Conservation (phyloP, 2,113 vertebrate genomes). For the Equus quagga region DNA sequence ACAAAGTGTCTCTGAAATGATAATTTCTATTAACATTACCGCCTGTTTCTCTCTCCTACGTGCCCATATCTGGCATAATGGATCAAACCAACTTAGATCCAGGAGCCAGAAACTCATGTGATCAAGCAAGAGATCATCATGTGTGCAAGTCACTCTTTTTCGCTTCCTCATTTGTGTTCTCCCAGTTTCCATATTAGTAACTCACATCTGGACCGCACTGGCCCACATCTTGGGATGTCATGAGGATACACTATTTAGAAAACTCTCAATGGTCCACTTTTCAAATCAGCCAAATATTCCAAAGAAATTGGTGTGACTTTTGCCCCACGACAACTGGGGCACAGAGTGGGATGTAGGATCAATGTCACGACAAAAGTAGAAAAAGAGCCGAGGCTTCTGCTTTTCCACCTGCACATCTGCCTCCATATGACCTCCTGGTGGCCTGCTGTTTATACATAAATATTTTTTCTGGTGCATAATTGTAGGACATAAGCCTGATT, state of each 20-base stretch:
- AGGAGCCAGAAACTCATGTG: neutral
- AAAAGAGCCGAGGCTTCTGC: neutral
- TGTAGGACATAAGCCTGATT: neutral
- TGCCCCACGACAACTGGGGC: neutral
- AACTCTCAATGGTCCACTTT: neutral
- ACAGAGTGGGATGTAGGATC: too few species aligned
- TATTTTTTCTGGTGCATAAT: neutral
- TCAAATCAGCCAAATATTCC: neutral
- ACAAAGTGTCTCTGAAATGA: neutral
- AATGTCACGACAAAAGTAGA: neutral
- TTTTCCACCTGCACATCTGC: neutral
- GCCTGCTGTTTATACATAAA: neutral
- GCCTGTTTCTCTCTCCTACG: neutral
- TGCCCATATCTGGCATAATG: neutral
- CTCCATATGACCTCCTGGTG: neutral
- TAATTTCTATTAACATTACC: neutral
- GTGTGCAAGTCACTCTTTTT: neutral
- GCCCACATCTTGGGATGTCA: neutral
- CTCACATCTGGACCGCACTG: neutral
- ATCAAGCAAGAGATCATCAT: neutral
- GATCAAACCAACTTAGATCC: neutral
- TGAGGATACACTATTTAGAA: neutral
- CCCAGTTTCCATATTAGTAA: slow-evolving; percentile 3
- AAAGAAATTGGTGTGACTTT: neutral
- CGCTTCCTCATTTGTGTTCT: slow-evolving; percentile 30